Evolutionary conservation across 2,888 invertebrate species (phyloP).

Genomic region (Hartigia nigra): DNA sequence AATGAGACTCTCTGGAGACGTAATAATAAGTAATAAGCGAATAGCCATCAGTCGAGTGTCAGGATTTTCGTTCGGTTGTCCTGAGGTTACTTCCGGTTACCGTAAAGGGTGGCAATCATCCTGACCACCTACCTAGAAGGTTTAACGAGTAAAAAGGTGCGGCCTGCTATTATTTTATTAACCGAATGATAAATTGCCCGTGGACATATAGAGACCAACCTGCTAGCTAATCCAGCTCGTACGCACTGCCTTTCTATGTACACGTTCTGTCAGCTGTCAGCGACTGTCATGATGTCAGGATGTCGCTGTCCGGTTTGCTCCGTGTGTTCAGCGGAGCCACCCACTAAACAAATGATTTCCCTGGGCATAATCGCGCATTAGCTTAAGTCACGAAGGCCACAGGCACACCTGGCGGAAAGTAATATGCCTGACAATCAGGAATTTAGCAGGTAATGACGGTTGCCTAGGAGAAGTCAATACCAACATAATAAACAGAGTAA

Average conservation of each 20-base stretch:
- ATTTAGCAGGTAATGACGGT: not conserved
- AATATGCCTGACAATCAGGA: not conserved
- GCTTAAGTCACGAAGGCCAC: not conserved
- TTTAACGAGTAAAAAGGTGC: slow-evolving; percentile 31
- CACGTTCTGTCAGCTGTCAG: slow-evolving; percentile 22
- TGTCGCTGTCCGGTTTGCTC: slow-evolving; percentile 3
- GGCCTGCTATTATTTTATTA: slow-evolving; percentile 39
- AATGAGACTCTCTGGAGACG: not conserved
- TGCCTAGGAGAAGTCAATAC: not conserved
- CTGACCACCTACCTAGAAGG: slow-evolving; percentile 6
- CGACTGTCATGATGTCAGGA: slow-evolving; percentile 18
- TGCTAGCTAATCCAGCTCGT: not conserved
- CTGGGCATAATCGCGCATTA: not conserved
- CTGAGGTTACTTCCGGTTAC: not conserved
- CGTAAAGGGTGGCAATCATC: not conserved
- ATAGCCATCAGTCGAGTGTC: not conserved
- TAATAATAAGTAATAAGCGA: not conserved
- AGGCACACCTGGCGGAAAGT: not conserved
- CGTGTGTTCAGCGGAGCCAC: not conserved
- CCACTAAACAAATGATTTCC: slow-evolving; percentile 7
- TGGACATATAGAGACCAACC: slow-evolving; percentile 18
- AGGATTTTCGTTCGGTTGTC: not conserved
- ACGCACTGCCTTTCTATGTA: slow-evolving; percentile 1
- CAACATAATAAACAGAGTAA: not conserved
- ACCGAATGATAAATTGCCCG: slow-evolving; percentile 38